phyloP scores from a whole-genome alignment of 2,113 vertebrate species.

The Ceuthmochares aereus region DNA sequence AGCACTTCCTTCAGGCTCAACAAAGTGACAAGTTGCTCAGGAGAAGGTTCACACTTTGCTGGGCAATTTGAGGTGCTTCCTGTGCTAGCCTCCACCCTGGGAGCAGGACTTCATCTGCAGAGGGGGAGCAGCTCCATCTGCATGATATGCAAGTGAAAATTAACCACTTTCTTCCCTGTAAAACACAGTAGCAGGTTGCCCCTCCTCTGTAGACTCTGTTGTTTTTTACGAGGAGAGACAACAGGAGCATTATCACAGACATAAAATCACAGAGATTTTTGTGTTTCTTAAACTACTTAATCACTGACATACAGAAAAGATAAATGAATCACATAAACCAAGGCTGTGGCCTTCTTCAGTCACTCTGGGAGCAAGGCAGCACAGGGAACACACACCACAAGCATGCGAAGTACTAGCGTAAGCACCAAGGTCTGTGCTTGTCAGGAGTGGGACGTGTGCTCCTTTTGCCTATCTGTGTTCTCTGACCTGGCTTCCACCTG shows the following conservation, averaged over 20 bases:
- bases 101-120: not conserved
- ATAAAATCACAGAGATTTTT: not conserved
- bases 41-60: not conserved
- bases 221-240: not conserved
- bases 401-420: rapidly evolving
- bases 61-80: not conserved
- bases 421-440: not conserved
- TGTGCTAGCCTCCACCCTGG: not conserved
- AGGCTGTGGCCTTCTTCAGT: not conserved
- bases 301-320: not conserved
- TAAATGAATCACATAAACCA: not conserved
- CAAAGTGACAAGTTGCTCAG: not conserved
- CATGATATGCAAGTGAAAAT: rapidly evolving
- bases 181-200: not conserved
- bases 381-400: not conserved
- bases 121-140: not conserved
- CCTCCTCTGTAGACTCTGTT: rapidly evolving
- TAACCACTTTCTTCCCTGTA: not conserved
- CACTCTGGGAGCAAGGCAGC: not conserved
- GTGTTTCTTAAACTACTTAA: not conserved
- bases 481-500: not conserved
- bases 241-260: too few relatives aligned
- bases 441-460: rapidly evolving
- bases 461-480: not conserved
- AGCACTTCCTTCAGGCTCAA: not conserved